phyloP scores from a whole-genome alignment of 2,888 invertebrate genomes.

The Gastrophysa polygoni region DNA sequence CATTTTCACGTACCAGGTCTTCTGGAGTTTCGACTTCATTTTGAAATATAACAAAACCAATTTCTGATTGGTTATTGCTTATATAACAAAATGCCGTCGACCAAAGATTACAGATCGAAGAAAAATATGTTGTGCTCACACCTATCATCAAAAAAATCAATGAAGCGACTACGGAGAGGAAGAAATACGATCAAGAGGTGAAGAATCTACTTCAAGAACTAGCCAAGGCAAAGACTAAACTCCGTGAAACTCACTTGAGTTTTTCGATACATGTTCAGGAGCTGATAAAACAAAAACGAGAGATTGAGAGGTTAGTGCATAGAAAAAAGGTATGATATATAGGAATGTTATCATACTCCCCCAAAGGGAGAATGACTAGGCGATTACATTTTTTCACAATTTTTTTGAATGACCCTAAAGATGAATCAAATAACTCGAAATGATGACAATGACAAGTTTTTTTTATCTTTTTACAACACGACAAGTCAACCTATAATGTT shows the following conservation, averaged over 20 bases:
- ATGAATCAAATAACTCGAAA: too few species aligned
- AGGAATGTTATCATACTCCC: too few species aligned
- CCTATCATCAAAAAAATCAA: slow-evolving; percentile 54
- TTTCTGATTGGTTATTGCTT: slow-evolving; percentile 17
- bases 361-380: too few species aligned
- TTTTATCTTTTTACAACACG: too few species aligned
- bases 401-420: too few species aligned
- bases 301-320: slow-evolving; percentile 43
- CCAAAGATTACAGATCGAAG: slow-evolving; percentile 57
- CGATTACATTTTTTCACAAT: too few species aligned
- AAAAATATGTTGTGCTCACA: slow-evolving; percentile 55
- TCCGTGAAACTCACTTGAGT: slow-evolving; percentile 46
- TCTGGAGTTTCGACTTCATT: not conserved
- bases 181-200: slow-evolving; percentile 50
- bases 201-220: slow-evolving; percentile 50
- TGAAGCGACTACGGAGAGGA: slow-evolving; percentile 50
- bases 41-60: not conserved
- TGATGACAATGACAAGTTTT: too few species aligned
- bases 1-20: not conserved
- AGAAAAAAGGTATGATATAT: not conserved
- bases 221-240: slow-evolving; percentile 47
- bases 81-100: slow-evolving; percentile 24
- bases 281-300: slow-evolving; percentile 47
- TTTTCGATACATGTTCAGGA: slow-evolving; percentile 49
- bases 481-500: too few species aligned